Conservation (phyloP, 2,888 invertebrate species). For the Thysanoteuthis rhombus region DNA sequence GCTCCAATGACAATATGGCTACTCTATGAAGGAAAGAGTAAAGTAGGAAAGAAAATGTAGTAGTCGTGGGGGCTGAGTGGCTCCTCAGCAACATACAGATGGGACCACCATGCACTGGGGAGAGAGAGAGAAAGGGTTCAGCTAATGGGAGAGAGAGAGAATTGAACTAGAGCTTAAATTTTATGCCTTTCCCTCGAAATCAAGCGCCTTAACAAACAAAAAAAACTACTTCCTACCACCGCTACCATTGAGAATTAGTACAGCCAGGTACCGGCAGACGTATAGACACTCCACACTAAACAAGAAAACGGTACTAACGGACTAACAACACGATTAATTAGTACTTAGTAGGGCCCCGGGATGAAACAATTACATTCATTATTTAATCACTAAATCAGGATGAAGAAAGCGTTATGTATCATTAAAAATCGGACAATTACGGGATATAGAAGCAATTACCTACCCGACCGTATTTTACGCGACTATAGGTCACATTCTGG, state of each 20-base stretch:
- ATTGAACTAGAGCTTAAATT: too few species aligned
- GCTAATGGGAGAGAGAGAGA: not conserved
- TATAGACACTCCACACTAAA: too few species aligned
- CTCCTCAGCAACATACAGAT: not conserved
- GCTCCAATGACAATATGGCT: not conserved
- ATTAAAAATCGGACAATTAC: not conserved
- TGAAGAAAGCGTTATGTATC: not conserved
- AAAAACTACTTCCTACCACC: too few species aligned
- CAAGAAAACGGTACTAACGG: not conserved
- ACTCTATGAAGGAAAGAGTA: not conserved
- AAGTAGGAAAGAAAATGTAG: not conserved
- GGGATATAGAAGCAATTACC: not conserved
- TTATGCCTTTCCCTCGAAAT: too few species aligned
- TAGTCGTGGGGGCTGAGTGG: not conserved
- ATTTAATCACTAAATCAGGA: not conserved
- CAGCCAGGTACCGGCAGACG: too few species aligned
- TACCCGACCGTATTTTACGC: too few species aligned
- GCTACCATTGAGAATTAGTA: too few species aligned
- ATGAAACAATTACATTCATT: not conserved
- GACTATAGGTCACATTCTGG: too few species aligned
- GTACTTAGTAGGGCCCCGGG: not conserved
- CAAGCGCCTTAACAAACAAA: too few species aligned
- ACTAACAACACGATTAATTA: not conserved
- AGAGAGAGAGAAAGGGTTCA: too few species aligned
- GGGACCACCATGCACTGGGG: not conserved